Percentiles rank a stretch among this genome's conserved stretches.
These are phyloP conservation scores for Idaea dimidiata DNA, from an alignment of 2,888 invertebrate species.

Conservation along the genomic window DNA sequence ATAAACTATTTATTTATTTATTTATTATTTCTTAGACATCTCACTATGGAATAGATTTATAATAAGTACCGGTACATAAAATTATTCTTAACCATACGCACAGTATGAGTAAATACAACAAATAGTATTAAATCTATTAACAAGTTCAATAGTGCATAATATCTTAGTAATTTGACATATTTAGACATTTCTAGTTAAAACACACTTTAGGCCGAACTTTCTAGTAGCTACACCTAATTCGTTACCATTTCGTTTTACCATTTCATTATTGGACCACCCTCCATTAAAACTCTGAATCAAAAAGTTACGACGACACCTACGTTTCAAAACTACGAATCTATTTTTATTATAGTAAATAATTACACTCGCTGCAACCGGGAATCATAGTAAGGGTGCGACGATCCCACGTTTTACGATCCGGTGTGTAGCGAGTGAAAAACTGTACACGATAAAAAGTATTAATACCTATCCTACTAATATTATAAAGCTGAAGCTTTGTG, in stretches of 20 bases:
- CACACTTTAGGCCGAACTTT: constrained; percentile 28
- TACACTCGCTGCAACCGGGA: not conserved
- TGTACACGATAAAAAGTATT: no score
- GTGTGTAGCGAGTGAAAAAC: no score
- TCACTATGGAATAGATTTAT: no score
- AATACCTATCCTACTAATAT: no score
- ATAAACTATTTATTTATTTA: no score
- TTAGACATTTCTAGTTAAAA: constrained; percentile 12
- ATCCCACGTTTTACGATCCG: no score
- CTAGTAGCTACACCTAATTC: constrained; percentile 21
- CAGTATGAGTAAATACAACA: no score
- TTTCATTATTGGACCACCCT: constrained; percentile 9
- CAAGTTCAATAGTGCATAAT: constrained; percentile 26
- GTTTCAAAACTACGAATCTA: not conserved
- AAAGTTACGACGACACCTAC: not conserved
- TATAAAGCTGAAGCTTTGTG: no score
- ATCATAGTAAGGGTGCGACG: no score
- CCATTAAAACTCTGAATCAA: constrained; percentile 12
- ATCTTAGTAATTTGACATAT: constrained; percentile 37
- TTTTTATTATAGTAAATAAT: not conserved
- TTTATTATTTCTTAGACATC: no score
- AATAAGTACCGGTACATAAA: no score
- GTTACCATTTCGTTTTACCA: constrained; percentile 30
- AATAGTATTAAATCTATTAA: not conserved
- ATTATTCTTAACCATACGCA: no score